phyloP scores from a whole-genome alignment of 2,888 invertebrate species.

The Latheticus oryzae region DNA sequence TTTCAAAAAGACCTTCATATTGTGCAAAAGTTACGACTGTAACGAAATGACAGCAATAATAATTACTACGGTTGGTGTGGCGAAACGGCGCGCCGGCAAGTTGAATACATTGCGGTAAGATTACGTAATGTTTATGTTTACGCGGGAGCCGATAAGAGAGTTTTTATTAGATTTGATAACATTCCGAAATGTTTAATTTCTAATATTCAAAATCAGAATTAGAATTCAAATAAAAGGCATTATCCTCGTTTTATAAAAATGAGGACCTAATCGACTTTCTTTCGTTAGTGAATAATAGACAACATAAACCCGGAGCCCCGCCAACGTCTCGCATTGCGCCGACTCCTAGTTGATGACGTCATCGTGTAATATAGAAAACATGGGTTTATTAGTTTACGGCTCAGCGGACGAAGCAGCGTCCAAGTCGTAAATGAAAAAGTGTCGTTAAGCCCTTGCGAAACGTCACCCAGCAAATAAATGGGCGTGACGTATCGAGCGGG shows the following conservation, averaged over 20 bases:
- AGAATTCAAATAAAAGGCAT: not conserved
- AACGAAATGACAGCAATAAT: not conserved
- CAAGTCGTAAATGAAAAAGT: constrained; percentile 15
- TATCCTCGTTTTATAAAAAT: constrained; percentile 1
- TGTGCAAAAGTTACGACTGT: constrained; percentile 1
- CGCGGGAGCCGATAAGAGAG: constrained; percentile 7
- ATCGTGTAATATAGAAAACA: constrained; percentile 13
- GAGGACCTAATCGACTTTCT: too few species aligned
- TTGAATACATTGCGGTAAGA: not conserved
- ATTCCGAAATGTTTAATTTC: too few species aligned
- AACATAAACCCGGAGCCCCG: constrained; percentile 2
- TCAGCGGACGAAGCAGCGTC: constrained; percentile 7
- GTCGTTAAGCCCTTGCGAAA: constrained; percentile 21
- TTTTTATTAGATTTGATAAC: too few species aligned
- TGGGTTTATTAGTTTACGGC: constrained; percentile 23
- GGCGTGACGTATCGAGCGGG: constrained; percentile 60
- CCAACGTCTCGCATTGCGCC: too few species aligned
- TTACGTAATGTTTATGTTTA: constrained; percentile 23
- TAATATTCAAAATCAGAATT: not conserved
- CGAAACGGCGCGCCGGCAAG: constrained; percentile 1
- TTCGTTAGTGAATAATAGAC: not conserved
- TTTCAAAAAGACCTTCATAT: not conserved
- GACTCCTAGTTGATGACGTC: constrained; percentile 31
- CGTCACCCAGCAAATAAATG: constrained; percentile 43
- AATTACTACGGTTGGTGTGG: not conserved